Conservation (phyloP, 1,140 invertebrate genomes). For the Zophobas atratus region DNA sequence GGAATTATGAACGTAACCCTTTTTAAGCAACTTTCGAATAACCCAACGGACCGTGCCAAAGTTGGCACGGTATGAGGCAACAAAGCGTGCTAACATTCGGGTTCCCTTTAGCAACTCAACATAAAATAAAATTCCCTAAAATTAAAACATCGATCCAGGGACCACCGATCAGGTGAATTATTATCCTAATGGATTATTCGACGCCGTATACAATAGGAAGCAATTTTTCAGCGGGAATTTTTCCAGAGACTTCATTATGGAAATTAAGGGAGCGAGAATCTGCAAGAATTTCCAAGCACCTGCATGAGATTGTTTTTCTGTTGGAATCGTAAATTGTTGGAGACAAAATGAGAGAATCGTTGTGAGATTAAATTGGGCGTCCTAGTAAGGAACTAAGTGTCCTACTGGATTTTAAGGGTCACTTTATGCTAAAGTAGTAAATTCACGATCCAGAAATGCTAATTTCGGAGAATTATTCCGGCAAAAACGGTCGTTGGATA, state of each 20-base stretch:
- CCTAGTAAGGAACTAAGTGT: slow-evolving; percentile 10
- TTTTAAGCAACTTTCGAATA: slow-evolving; percentile 29
- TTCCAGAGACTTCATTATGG: not conserved
- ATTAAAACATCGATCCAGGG: not conserved
- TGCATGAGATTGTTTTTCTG: slow-evolving; percentile 19
- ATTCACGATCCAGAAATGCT: slow-evolving; percentile 27
- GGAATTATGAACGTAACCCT: slow-evolving; percentile 23
- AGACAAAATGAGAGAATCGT: not conserved
- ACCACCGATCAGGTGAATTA: not conserved
- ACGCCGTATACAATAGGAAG: not conserved
- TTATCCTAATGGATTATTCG: slow-evolving; percentile 4
- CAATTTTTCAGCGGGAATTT: slow-evolving; percentile 3
- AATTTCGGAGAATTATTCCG: slow-evolving; percentile 15
- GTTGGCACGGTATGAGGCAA: slow-evolving; percentile 14
- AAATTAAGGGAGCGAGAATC: not conserved
- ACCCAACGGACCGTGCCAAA: slow-evolving; percentile 18
- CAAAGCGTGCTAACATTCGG: slow-evolving; percentile 12
- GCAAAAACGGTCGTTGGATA: slow-evolving; percentile 22
- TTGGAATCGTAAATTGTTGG: slow-evolving; percentile 15
- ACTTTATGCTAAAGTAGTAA: slow-evolving; percentile 28
- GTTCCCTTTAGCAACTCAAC: not conserved
- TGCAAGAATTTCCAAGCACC: not conserved
- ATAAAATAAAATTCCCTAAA: not conserved
- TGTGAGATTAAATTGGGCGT: slow-evolving; percentile 17
- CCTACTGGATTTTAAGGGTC: slow-evolving; percentile 31